phyloP scores from a whole-genome alignment of 2,888 invertebrate species.

The Eristalis pertinax region DNA sequence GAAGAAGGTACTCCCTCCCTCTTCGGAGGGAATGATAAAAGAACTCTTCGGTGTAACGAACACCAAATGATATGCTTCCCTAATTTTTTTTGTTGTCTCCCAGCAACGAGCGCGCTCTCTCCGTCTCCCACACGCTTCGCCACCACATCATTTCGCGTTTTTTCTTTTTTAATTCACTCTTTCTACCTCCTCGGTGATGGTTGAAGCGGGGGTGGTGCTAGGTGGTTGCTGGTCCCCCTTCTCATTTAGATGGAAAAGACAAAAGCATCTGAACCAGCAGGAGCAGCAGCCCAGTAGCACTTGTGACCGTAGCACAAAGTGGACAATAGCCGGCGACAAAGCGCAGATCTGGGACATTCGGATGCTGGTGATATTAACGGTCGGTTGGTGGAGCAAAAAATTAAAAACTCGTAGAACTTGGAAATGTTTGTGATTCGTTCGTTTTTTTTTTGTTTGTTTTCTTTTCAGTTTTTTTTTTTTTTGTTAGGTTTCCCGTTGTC shows the following conservation, averaged over 20 bases:
- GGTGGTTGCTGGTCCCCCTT: slow-evolving; percentile 13
- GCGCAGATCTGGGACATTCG: slow-evolving; percentile 67
- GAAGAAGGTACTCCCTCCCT: neutral
- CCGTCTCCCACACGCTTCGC: neutral
- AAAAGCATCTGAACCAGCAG: slow-evolving; percentile 25
- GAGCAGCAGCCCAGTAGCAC: slow-evolving; percentile 27
- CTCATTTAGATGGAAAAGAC: slow-evolving; percentile 47
- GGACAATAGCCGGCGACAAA: slow-evolving; percentile 68
- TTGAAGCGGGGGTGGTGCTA: slow-evolving; percentile 1
- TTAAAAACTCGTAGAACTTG: slow-evolving; percentile 30
- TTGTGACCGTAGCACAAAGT: slow-evolving; percentile 36
- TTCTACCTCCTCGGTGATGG: slow-evolving; percentile 16
- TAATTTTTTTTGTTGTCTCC: slow-evolving; percentile 36
- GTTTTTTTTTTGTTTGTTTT: too few species aligned
- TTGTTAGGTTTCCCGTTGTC: neutral
- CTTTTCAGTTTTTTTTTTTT: neutral
- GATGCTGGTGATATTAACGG: slow-evolving; percentile 71
- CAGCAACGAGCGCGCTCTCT: neutral
- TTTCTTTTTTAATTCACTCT: slow-evolving; percentile 8
- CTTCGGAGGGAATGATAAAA: slow-evolving; percentile 48
- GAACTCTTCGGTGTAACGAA: slow-evolving; percentile 62
- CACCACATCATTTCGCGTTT: neutral
- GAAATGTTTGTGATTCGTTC: neutral
- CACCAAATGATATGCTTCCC: slow-evolving; percentile 68
- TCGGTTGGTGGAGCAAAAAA: slow-evolving; percentile 62